Evolutionary conservation across 2,888 invertebrate genomes (phyloP), one percentile per base, ranked within the genome.

Genomic region (Pseudococcus jackbeardsleyi): DNA sequence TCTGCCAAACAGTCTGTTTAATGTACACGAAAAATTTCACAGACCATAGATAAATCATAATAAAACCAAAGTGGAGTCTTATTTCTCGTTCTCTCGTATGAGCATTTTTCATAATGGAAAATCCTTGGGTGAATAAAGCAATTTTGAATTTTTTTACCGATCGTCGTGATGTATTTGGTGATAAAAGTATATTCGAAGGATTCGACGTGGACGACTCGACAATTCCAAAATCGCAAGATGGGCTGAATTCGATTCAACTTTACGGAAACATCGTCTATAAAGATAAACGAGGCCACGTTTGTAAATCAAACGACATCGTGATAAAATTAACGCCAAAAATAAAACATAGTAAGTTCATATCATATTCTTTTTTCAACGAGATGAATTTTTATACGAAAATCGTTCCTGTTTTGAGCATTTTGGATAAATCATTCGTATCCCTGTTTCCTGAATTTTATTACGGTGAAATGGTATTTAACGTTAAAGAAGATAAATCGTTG

Each of bases 361-460:
- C 79, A n/a, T 42, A 42, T 79, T 79, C 79, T n/a, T 79, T 42
- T 33, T 26, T 79, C 26, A 79, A 79, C 79, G 79, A 79, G 42
- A 42, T 79, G 79, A 79, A 79, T 42, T 79, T 79, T 11, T 79
- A 79, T 6, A 79, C 79, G n/a, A 79, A 79, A 79, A 79, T 79
- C 19, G 42, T 79, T 7, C 79, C 79, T 4, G 79, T 22, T 17
- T n/a, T 79, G 79, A 79, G 42, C 42, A 42, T 19, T 4, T 8
- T 42, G 9, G 42, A 79, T 15, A 42, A 22, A n/a, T 79, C 79
- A n/a, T 79, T 79, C 26, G 22, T 33, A n/a, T 79, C 68, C 15
- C 33, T 87, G 19, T 48, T 87, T 42, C 77, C 87, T 9, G 22
- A 79, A 39, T 87, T 87, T 39, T 79, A n/a, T 26, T 22, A 77